Evolutionary conservation across 2,888 invertebrate species (phyloP), one percentile per base, ranked within the genome.

Genomic region (Rapana venosa): DNA sequence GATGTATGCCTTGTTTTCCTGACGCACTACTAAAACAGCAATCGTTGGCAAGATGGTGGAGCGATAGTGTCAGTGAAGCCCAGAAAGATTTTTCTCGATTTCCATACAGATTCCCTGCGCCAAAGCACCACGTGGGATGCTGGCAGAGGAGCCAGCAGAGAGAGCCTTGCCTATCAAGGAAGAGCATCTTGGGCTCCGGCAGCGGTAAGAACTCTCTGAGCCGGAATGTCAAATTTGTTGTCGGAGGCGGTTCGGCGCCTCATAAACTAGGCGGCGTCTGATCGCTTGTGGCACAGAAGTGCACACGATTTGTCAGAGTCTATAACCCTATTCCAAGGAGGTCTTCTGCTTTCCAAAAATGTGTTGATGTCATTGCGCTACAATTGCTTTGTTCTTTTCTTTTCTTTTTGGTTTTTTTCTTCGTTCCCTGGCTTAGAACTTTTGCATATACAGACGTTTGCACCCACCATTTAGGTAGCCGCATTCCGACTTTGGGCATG

Each of bases 61-160:
- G 35, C 35, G 87, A 87, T 70, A 87, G 66, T 87, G 87, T 70
- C 87, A 35, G 66, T 58, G 30, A 30, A 30, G 15, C 74, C 11
- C 87, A 30, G 87, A 87, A 66, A 36, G 70, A 87, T 70, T 35
- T 66, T 5, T 36, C 22, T 30, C 22, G 87, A 87, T 87, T 87
- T 70, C 61, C 87, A 87, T 87, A 70, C 70, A 87, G 87, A 87
- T 87, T 22, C 87, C 35, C 87, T 56, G 56, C 87, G 36, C 70
- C 87, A 30, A 35, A 47, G 47, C 47, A 47, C 47, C 47, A 47
- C 47, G 47, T 47, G 47, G 47, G 47, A 47, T 47, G 47, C 47
- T 47, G 47, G 47, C 47, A 47, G 47, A 47, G 47, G 47, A 47
- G 47, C 47, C 66, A 26, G n/a, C 47, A 11, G 84, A 84, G 30